These are phyloP conservation scores for Aspidiotus destructor DNA, from an alignment of 2,888 invertebrate genomes.

Conservation along the genomic window DNA sequence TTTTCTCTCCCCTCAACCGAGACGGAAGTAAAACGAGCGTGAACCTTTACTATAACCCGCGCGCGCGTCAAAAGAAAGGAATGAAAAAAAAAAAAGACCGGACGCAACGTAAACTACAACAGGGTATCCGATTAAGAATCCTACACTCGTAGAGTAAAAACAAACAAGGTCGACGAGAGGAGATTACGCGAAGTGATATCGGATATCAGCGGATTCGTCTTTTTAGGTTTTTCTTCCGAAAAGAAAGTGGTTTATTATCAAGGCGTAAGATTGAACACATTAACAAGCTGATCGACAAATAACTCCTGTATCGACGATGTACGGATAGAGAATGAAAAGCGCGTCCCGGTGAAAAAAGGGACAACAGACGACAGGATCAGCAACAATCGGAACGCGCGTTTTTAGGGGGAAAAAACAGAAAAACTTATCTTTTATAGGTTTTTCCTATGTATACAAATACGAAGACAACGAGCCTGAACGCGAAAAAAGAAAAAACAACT, in stretches of 20 bases:
- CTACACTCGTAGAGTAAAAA: conserved; percentile 1
- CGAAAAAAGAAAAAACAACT: too few relatives aligned
- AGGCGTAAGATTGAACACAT: conserved; percentile 27
- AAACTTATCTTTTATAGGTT: conserved; percentile 23
- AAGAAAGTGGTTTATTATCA: conserved; percentile 25
- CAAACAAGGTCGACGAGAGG: conserved; percentile 4
- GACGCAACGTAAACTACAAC: not conserved
- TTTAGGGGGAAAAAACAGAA: conserved; percentile 24
- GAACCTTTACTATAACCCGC: not conserved
- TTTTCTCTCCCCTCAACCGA: too few relatives aligned
- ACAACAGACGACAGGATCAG: conserved; percentile 15
- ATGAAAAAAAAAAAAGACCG: not conserved
- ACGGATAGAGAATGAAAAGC: conserved; percentile 16
- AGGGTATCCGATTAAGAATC: not conserved
- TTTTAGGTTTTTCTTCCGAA: conserved; percentile 12
- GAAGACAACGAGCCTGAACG: conserved; percentile 15
- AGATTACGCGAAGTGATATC: not conserved
- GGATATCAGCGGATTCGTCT: conserved; percentile 11
- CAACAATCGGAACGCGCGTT: conserved; percentile 18
- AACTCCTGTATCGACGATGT: conserved; percentile 1
- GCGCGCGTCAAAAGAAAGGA: not conserved
- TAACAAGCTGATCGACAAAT: conserved; percentile 27
- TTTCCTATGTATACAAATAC: not conserved
- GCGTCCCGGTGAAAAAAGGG: conserved; percentile 9
- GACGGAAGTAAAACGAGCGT: too few relatives aligned